Percentiles rank a stretch among this genome's conserved stretches.
These are phyloP conservation scores for Caenorhabditis macrosperma DNA, from an alignment of 2,888 invertebrate species.

Conservation along the genomic window DNA sequence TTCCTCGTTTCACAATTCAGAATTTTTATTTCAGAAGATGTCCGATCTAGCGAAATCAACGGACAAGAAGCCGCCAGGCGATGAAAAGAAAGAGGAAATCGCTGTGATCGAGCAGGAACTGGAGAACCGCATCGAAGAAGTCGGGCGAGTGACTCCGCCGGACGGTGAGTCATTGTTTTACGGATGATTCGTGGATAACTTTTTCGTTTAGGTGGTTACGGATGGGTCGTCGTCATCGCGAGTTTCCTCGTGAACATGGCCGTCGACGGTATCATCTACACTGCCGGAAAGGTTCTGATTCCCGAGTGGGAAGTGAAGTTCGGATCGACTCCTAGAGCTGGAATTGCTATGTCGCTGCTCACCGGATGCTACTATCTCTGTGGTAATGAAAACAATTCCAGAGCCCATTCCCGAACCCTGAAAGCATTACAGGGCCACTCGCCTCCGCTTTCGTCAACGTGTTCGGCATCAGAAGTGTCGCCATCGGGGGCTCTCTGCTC, in stretches of 20 bases:
- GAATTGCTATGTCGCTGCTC: conserved; percentile 94
- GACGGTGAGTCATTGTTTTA: conserved; percentile 77
- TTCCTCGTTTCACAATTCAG: background rate
- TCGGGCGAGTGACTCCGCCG: conserved; percentile 72
- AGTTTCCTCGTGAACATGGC: conserved; percentile 98
- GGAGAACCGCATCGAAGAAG: conserved; percentile 72
- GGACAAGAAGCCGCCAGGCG: conserved; percentile 23
- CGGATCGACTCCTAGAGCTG: conserved; percentile 86
- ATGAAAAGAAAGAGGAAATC: conserved; percentile 18
- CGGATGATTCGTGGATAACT: no score
- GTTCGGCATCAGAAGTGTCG: conserved; percentile 93
- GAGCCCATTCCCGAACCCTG: no score
- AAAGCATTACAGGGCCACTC: conserved; percentile 87
- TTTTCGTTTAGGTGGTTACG: conserved; percentile 85
- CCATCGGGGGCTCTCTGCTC: conserved; percentile 88
- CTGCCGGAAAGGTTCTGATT: conserved; percentile 81
- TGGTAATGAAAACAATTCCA: no score
- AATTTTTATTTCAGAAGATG: conserved; percentile 14
- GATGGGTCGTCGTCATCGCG: conserved; percentile 94
- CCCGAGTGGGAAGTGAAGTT: conserved; percentile 76
- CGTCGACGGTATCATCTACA: conserved; percentile 88
- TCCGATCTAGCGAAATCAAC: conserved; percentile 1
- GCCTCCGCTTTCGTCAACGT: conserved; percentile 95
- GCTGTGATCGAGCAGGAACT: conserved; percentile 52
- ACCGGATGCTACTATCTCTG: conserved; percentile 95